Evolutionary conservation across 2,113 vertebrate species (phyloP), one percentile per base, ranked within the genome.

Genomic region (Siphamia tubifer): DNA sequence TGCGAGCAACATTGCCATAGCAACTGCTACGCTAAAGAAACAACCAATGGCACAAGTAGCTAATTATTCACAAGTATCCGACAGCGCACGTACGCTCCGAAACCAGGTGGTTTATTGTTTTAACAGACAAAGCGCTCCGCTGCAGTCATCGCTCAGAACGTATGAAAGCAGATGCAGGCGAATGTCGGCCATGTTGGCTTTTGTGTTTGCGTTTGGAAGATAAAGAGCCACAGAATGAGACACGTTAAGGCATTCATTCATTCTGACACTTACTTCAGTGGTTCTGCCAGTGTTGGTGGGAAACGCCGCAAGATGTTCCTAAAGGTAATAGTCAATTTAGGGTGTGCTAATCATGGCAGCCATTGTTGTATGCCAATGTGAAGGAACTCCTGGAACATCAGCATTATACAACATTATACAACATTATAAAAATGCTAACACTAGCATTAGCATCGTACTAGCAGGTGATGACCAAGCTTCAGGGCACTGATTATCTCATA

Each of bases 51-150:
- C 57, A 19, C 13, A 25, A 57, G 25, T 43, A n/a, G n/a, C n/a
- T n/a, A 81, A 81, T 86, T 77, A 79, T 31, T 25, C 20, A 30
- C 24, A 52, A 66, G 62, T 49, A 63, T 31, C 43, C 45, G 21
- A 55, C 58, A 43, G 39, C 38, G 65, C 42, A 13, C 0, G 5
- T 21, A 23, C 9, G 48, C 55, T 54, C 25, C 45, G 43, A 40
- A 49, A 81, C 57, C 84, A 82, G 84, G 78, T 84, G 84, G 39
- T 74, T 60, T 53, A 83, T 81, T 86, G 69, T 86, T 53, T 6
- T 9, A 9, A 39, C 52, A 31, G 64, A 81, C 64, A 77, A 74
- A 79, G 51, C 27, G 24, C 47, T 12, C 55, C 30, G 47, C 47
- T 32, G 38, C 24, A 20, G 15, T 65, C 60, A 17, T 43, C 39